Conservation (phyloP, 1,140 invertebrate species). For the Ceratitis capitata region DNA sequence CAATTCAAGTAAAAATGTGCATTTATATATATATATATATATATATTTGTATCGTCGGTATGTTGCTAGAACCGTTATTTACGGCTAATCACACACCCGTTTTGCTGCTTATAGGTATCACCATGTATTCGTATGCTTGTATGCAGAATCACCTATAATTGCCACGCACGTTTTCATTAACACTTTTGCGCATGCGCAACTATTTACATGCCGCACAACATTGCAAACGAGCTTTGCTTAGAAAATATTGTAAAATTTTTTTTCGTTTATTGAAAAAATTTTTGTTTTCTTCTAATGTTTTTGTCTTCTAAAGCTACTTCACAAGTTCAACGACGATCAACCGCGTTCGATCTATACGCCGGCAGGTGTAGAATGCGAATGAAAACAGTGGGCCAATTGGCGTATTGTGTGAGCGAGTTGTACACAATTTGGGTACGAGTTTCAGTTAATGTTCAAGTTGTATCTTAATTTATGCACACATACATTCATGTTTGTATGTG, state of each 20-base stretch:
- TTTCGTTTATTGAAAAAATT: background rate
- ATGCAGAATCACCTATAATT: background rate
- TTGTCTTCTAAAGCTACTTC: too few relatives aligned
- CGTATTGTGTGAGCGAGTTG: background rate
- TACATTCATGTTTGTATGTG: background rate
- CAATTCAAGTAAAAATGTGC: too few relatives aligned
- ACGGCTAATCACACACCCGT: background rate
- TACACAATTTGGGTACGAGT: background rate
- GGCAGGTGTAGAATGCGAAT: background rate
- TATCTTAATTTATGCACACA: background rate
- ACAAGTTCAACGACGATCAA: background rate
- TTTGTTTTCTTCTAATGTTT: too few relatives aligned
- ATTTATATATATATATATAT: too few relatives aligned
- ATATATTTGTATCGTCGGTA: too few relatives aligned
- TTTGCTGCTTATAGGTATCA: background rate
- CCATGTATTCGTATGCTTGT: too few relatives aligned
- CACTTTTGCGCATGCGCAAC: background rate
- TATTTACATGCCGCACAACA: background rate
- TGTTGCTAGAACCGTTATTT: background rate
- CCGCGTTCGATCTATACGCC: background rate
- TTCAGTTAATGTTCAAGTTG: background rate
- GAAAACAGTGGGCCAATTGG: background rate
- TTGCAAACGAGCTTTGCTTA: background rate
- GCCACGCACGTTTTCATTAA: background rate
- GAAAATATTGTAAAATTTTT: background rate